Evolutionary conservation across 2,113 vertebrate genomes (phyloP), one percentile per base, ranked within the genome.

Genomic region (Cyphomyrus discorhynchus): DNA sequence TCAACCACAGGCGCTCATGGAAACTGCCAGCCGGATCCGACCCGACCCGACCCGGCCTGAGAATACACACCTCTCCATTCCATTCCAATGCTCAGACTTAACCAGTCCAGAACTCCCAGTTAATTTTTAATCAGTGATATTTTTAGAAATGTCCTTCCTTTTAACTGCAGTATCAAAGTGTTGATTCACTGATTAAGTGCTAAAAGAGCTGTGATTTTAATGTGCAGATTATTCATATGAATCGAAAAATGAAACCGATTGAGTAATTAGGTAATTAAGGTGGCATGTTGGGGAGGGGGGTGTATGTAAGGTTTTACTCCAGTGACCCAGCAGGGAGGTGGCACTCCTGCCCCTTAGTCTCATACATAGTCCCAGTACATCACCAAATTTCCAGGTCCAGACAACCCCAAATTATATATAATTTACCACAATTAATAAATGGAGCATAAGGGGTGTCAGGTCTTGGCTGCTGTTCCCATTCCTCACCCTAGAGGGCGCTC

Each of bases 401-500:
- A 77, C 21, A 58, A 88, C 62, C 62, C 46, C 70, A 45, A 80
- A 80, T 42, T 46, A 66, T 19, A 50, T 39, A 74, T 52, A 10
- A 89, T 50, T 52, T 89, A 35, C 15, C 8, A 49, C 46, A 89
- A 80, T 31, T 42, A 89, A 82, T 31, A 52, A 42, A 62, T 7
- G 39, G 19, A 70, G 1, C 42, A 8, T 52, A 21, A 74, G 17
- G n/a, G 35, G 53, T 53, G 53, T 15, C 83, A 42, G 53, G 15
- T 52, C 15, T 74, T 5, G 19, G n/a, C 24, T 91, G 91, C 89
- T 93, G 52, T 92, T 92, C 87, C 62, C 50, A 50, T 31, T 83
- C 21, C 62, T 52, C 15, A 90, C 93, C 77, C 88, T 91, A 94
- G 92, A 92, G 93, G 94, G 93, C 89, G 89, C 66, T 89, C 0